These are phyloP conservation scores for Tetragnatha montana DNA, from an alignment of 2,888 invertebrate species.

Conservation along the genomic window DNA sequence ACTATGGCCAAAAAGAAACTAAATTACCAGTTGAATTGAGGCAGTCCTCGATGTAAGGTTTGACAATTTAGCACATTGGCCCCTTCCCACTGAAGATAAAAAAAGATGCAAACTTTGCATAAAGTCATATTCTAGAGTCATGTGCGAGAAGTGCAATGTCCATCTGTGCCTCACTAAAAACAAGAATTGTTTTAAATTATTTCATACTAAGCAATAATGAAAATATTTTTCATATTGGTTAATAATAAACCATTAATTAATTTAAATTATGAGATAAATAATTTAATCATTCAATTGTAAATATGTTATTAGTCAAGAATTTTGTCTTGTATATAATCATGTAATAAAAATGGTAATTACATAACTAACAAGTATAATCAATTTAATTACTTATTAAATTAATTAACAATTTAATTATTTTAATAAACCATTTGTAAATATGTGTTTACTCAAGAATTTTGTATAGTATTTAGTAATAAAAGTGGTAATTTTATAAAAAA, in stretches of 20 bases:
- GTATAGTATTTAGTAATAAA: too few species aligned
- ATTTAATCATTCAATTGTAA: not conserved
- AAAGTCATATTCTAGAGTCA: not conserved
- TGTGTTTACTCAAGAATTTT: too few species aligned
- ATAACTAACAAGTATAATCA: too few species aligned
- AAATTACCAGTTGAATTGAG: not conserved
- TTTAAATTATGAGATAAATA: too few species aligned
- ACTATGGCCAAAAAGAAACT: not conserved
- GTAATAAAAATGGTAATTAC: not conserved
- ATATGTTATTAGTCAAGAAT: not conserved
- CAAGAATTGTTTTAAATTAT: conserved; percentile 21
- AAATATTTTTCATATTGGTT: not conserved
- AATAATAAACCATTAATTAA: too few species aligned
- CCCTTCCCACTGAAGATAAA: not conserved
- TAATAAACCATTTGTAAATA: too few species aligned
- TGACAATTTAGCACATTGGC: conserved; percentile 12
- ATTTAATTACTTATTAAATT: too few species aligned
- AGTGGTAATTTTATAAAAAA: too few species aligned
- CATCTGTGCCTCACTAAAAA: not conserved
- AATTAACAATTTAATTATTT: too few species aligned
- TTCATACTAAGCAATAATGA: not conserved
- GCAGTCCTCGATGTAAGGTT: not conserved
- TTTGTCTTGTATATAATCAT: not conserved
- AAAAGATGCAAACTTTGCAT: conserved; percentile 20
- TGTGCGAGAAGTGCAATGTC: conserved; percentile 14